Evolutionary conservation across 2,888 invertebrate genomes (phyloP), one percentile per base, ranked within the genome.

Genomic region (Acanthosepion esculentum): DNA sequence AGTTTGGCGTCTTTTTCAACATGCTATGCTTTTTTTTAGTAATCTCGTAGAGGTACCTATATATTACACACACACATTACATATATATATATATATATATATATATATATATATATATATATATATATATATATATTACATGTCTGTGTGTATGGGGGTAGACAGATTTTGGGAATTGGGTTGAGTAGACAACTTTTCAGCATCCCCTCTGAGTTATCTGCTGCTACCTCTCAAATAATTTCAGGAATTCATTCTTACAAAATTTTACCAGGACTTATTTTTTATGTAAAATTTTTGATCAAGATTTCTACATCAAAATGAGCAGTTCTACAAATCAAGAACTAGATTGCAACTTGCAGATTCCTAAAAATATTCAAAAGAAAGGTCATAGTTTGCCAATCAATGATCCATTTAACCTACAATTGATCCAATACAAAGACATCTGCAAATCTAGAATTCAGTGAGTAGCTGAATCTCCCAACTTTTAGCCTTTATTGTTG

Each of bases 361-460:
- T 59, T 59, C 59, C 20, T 59, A 59, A 59, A 55, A 78, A n/a
- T 78, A 78, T 78, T 78, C 64, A 78, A 78, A n/a, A n/a, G n/a
- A n/a, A n/a, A 78, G 78, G 29, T n/a, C 26, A 64, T n/a, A 78
- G 78, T 78, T 78, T 78, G 78, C 78, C 78, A 78, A 78, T 78
- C 59, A 78, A 29, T 29, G 78, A 78, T 78, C 78, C 78, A 78
- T 78, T n/a, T 78, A 78, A 78, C 29, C n/a, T n/a, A 78, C n/a
- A 78, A 78, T n/a, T 78, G 78, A 78, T 78, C 78, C 78, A 78
- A 78, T 78, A 78, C 78, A 78, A 78, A n/a, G n/a, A 78, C 78
- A 78, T n/a, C n/a, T 8, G 78, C 78, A 78, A n/a, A 78, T 78
- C 78, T 78, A n/a, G 29, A 78, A 78, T n/a, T 78, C 78, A 78